Evolutionary conservation across 2,888 invertebrate species (phyloP).

Genomic region (Caenorhabditis uteleia): DNA sequence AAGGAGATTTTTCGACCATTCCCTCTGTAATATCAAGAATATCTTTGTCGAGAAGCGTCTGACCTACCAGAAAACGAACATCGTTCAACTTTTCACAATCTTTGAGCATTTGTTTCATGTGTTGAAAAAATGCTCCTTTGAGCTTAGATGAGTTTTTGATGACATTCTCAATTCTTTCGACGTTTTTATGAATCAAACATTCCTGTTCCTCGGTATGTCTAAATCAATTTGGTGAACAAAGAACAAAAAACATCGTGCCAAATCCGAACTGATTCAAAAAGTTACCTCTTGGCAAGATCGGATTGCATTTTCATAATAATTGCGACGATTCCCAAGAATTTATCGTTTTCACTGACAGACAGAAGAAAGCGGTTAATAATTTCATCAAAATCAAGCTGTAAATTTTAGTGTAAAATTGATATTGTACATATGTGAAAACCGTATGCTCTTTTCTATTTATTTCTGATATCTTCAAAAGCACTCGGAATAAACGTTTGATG

Average conservation of each 20-base stretch:
- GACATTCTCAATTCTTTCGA: constrained; percentile 15
- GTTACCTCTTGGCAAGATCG: constrained; percentile 22
- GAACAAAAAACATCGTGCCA: background rate
- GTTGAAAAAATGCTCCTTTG: constrained; percentile 22
- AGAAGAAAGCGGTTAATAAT: constrained; percentile 23
- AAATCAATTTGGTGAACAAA: background rate
- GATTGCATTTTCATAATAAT: constrained; percentile 43
- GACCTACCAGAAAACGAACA: constrained; percentile 13
- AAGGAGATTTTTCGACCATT: constrained; percentile 13
- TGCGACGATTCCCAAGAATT: constrained; percentile 40
- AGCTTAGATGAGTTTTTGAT: constrained; percentile 12
- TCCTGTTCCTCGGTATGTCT: constrained; percentile 29
- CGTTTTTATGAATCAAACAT: background rate
- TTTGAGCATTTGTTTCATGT: constrained; percentile 12
- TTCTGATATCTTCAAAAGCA: constrained; percentile 19
- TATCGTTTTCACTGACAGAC: constrained; percentile 35
- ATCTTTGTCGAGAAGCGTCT: background rate
- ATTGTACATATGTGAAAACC: background rate
- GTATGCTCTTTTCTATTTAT: background rate
- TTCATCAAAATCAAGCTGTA: constrained; percentile 17
- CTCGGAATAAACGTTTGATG: constrained; percentile 37
- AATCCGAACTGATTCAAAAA: background rate
- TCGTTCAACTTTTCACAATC: constrained; percentile 14
- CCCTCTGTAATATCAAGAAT: background rate
- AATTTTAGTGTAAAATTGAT: background rate